Evolutionary conservation across 2,888 invertebrate species (phyloP), one percentile per base, ranked within the genome.

Genomic region (Napeogenes inachia): DNA sequence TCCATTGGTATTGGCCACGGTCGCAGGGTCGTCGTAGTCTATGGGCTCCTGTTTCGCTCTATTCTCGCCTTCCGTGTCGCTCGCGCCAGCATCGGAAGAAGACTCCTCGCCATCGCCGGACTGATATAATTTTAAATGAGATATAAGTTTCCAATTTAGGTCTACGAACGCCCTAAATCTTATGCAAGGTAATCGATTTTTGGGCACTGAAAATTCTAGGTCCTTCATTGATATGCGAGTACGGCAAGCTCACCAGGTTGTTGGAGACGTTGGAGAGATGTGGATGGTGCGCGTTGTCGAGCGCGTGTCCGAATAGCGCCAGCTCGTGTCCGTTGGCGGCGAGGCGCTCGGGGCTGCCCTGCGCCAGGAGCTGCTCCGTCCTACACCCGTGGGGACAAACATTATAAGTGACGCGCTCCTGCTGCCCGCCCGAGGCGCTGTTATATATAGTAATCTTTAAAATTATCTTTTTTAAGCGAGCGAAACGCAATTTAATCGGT

Each of bases 61-160:
- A 30, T 89, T 80, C 65, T 93, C 93, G 68, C 93, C 92, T 73
- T 94, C 93, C 53, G 91, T 91, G 82, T 93, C 94, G 75, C 95
- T 95, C 67, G 95, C 92, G 68, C 95, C 95, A 61, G 95, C 95
- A 76, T 96, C 96, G 74, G 96, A 95, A 67, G 96, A 96, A 68
- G 96, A 96, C 74, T 96, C 96, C 78, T 96, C 96, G 56, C 96
- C 95, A 53, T 95, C 89, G 2, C 86, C 89, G n/a, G 71, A 72
- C 72, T 72, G n/a, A 6, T 50, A 30, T 3, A 13, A 45, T 55
- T 12, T 21, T 47, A n/a, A 32, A 60, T 3, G 8, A 42, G 42
- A 10, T 42, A 42, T 12, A 10, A 42, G 8, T 6, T 21, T 21
- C 21, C 2, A 12, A 10, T 42, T 42, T 42, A 8, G 10, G 10